Base-by-base conservation (phyloP, 2,113 vertebrate species). In the Elephas maximus region DNA sequence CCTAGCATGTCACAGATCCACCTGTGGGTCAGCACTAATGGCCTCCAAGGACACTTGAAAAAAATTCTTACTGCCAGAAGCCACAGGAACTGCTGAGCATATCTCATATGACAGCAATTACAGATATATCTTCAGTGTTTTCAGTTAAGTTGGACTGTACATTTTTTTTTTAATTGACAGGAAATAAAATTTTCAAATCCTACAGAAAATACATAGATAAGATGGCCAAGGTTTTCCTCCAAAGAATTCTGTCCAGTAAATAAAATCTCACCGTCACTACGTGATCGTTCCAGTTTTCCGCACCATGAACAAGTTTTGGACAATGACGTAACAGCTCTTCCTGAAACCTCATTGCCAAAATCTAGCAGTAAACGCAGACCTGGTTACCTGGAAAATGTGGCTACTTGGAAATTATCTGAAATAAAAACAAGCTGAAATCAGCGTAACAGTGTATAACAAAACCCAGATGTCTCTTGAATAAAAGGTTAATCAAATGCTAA, bases 401-500 rank as follows among this genome's bases (percentile, higher is more conserved):
- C 93, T 95, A 90, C 85, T 96, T 88, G 78, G 93, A 96, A 97
- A 95, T 95, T 62, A 92, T 74, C 83, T 90, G 87, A 87, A 97
- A 92, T 92, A 90, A 94, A 97, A 98, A 91, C 88, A 97, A 95
- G 67, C 63, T 63, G 86, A 93, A 90, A 97, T 96, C 63, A 90
- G 90, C 63, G 78, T 96, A 97, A 97, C 78, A 92, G 80, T 94
- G 45, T 81, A n/a, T 97, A 93, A 97, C 94, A 98, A 98, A 98
- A 95, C 81, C 96, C 96, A 98, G 97, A 96, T 85, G 88, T 95
- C 96, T 97, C 81, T 95, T 88, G 96, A 91, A 94, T 94, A 96
- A 97, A 97, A 98, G 96, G 96, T 98, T 97, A 98, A 97, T 97
- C 88, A 77, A 97, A 97, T 97, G 97, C 95, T 97, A 97, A 97